These are phyloP conservation scores for Pardalotus punctatus DNA, from an alignment of 2,113 vertebrate species.

Conservation along the genomic window DNA sequence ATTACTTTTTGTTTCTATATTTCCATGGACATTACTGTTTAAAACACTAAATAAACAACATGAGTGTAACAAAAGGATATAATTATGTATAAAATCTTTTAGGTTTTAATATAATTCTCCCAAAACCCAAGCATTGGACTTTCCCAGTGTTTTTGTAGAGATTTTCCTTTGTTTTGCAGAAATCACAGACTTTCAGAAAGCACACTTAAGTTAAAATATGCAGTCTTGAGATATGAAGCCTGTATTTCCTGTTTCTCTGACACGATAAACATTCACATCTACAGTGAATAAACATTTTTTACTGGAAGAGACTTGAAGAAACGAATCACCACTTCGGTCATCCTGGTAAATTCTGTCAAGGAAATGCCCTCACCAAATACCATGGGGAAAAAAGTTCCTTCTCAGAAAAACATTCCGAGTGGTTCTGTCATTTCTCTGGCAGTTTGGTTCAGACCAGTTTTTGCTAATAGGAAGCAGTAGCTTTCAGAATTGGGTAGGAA, in stretches of 20 bases:
- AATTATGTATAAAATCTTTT: neutral
- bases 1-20: neutral
- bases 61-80: neutral
- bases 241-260: conserved; percentile 51
- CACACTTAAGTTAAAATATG: conserved; percentile 13
- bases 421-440: neutral
- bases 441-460: neutral
- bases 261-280: conserved; percentile 41
- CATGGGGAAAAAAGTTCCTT: neutral
- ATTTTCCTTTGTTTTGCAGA: neutral
- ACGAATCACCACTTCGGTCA: neutral
- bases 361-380: neutral
- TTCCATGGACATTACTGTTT: neutral
- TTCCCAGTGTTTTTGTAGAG: neutral
- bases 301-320: conserved; percentile 25
- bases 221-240: conserved; percentile 4
- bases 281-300: conserved; percentile 46
- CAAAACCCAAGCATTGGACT: neutral
- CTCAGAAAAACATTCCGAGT: neutral
- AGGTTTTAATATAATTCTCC: neutral
- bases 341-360: neutral
- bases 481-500: neutral
- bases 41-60: neutral
- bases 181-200: conserved; percentile 10
- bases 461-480: neutral